Evolutionary conservation across 2,888 invertebrate genomes (phyloP), one percentile per base, ranked within the genome.

Genomic region (Ochropacha duplaris): DNA sequence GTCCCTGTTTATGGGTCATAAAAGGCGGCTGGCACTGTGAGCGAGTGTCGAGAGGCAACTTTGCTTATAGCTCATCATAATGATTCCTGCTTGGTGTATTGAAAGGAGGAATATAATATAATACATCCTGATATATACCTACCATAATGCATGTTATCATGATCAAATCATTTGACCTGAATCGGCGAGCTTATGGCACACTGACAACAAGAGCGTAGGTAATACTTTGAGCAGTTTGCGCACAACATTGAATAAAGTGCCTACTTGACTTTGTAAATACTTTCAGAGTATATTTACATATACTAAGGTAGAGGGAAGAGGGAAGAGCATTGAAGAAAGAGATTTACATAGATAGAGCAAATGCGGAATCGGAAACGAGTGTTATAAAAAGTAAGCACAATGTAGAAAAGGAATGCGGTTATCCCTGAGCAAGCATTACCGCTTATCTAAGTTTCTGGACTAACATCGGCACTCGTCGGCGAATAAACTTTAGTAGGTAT

Each of bases 1-100:
- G 65, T 72, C 61, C 66, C 69, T 77, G 74, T 82, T 83, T 83
- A 83, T 81, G 78, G 68, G 65, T 74, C 74, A 76, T 81, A 81
- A 83, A 83, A 80, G 60, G 58, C 63, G 66, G 61, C 58, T 64
- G 69, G 64, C 62, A 68, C 68, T 66, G 69, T 65, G 64, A 64
- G 63, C 68, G 69, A 74, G 71, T 75, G 72, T 69, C 65, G 72
- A 65, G 72, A 68, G 69, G 65, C 61, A 71, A 73, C 72, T 72
- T 71, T 71, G 68, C 67, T 75, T 71, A 72, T 72, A 62, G 74
- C 74, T 75, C 73, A 77, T 66, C 62, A 65, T 73, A 76, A 79
- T 76, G 72, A 77, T 76, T 75, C 71, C 64, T 69, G 74, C 62
- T 68, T 66, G 54, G 62, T 71, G 74, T 76, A 77, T 70, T 69